Conservation (phyloP, 1,140 invertebrate species). For the Bombus waltoni region DNA sequence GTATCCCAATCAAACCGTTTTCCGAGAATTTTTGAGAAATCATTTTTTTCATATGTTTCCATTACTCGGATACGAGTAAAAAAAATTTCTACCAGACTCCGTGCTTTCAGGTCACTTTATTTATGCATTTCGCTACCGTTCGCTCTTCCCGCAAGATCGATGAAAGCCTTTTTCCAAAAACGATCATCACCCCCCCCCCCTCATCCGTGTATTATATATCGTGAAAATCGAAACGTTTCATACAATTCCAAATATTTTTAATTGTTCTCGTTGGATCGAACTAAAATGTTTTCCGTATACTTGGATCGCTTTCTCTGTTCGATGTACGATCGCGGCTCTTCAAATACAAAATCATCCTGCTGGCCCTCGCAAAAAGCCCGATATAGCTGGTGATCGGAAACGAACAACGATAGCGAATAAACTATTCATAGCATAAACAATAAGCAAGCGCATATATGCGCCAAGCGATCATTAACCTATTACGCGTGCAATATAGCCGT, state of each 20-base stretch:
- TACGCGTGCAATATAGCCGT: neutral
- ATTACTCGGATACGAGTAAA: conserved; percentile 42
- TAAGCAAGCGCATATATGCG: conserved; percentile 4
- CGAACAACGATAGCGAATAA: conserved; percentile 37
- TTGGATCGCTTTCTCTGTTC: neutral
- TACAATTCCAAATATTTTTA: no score
- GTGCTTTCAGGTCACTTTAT: conserved; percentile 51
- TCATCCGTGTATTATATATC: neutral
- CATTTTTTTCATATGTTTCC: conserved; percentile 22
- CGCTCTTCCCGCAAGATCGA: conserved; percentile 23
- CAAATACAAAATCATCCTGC: neutral
- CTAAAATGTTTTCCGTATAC: neutral
- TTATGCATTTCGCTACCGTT: conserved; percentile 54
- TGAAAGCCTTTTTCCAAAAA: neutral
- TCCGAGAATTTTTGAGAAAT: conserved; percentile 16
- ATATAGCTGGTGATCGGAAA: neutral
- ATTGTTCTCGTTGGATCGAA: neutral
- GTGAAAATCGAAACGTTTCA: neutral
- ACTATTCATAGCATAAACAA: conserved; percentile 50
- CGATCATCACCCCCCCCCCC: neutral
- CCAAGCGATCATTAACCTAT: conserved; percentile 30
- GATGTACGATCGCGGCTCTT: neutral
- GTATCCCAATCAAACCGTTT: neutral
- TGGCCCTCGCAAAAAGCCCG: neutral
- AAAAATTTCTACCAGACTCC: conserved; percentile 26